Evolutionary conservation across 2,888 invertebrate species (phyloP).

Genomic region (Morinoia aosen): DNA sequence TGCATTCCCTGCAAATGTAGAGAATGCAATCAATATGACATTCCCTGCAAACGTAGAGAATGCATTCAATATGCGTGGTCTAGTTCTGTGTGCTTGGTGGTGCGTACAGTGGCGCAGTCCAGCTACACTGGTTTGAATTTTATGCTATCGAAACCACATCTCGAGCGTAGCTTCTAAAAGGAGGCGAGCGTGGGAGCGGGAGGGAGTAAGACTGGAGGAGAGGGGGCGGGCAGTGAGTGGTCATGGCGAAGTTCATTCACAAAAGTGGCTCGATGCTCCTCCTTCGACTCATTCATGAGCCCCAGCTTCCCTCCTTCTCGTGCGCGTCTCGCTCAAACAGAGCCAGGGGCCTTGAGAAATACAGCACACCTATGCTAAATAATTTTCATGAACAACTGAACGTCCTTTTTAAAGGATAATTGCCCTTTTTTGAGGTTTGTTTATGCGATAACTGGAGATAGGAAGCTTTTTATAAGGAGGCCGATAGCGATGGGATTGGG

Average conservation of each 20-base stretch:
- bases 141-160: not conserved
- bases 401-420: not conserved
- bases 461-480: conserved; percentile 36
- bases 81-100: too few relatives aligned
- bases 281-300: conserved; percentile 22
- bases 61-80: too few relatives aligned
- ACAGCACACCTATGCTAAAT: not conserved
- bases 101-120: too few relatives aligned
- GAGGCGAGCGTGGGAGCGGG: not conserved
- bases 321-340: not conserved
- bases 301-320: not conserved
- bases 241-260: conserved; percentile 34
- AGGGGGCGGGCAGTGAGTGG: not conserved
- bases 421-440: not conserved
- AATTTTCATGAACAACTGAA: not conserved
- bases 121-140: too few relatives aligned
- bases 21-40: too few relatives aligned
- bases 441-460: not conserved
- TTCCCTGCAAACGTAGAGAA: too few relatives aligned
- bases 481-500: not conserved
- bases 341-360: not conserved
- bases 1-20: too few relatives aligned
- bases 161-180: not conserved
- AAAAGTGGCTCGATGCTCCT: conserved; percentile 46
- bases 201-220: not conserved